Conservation (phyloP, 2,113 vertebrate genomes). For the Pungitius pungitius region DNA sequence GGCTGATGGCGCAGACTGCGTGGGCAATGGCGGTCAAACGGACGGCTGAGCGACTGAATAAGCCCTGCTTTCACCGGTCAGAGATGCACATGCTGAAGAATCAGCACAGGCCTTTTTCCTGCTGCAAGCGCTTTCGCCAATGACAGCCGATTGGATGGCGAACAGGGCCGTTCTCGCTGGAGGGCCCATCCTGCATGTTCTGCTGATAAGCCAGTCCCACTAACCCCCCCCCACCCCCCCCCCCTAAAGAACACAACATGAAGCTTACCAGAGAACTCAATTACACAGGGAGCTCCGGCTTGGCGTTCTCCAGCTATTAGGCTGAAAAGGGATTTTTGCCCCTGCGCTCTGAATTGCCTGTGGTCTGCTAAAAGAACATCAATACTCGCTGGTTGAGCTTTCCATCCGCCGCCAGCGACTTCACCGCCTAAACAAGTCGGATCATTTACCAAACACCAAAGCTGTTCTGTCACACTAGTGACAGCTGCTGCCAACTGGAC, state of each 20-base stretch:
- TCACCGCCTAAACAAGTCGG: slow-evolving; percentile 67
- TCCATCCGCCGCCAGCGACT: slow-evolving; percentile 63
- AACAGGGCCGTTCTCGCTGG: slow-evolving; percentile 65
- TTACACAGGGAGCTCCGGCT: slow-evolving; percentile 58
- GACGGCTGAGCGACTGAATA: slow-evolving; percentile 76
- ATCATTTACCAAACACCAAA: slow-evolving; percentile 65
- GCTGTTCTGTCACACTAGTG: slow-evolving; percentile 60
- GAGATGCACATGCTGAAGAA: slow-evolving; percentile 78
- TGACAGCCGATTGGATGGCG: slow-evolving; percentile 76
- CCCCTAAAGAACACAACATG: slow-evolving; percentile 50
- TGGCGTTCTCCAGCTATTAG: slow-evolving; percentile 51
- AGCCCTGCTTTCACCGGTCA: slow-evolving; percentile 82
- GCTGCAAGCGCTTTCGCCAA: slow-evolving; percentile 81
- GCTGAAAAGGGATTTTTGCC: slow-evolving; percentile 51
- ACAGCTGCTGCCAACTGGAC: slow-evolving; percentile 67
- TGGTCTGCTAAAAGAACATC: slow-evolving; percentile 67
- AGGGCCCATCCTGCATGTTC: slow-evolving; percentile 68
- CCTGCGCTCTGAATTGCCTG: slow-evolving; percentile 53
- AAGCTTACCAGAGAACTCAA: slow-evolving; percentile 65
- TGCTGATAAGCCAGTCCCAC: slow-evolving; percentile 76
- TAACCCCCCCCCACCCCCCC: background rate
- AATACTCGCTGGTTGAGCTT: slow-evolving; percentile 58
- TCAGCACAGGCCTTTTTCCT: slow-evolving; percentile 80
- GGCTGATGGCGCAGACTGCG: slow-evolving; percentile 56
- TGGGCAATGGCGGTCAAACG: slow-evolving; percentile 72